Percentiles rank a stretch among this genome's conserved stretches.
phyloP scores from a whole-genome alignment of 2,113 vertebrate species.

The Prunella fulvescens region DNA sequence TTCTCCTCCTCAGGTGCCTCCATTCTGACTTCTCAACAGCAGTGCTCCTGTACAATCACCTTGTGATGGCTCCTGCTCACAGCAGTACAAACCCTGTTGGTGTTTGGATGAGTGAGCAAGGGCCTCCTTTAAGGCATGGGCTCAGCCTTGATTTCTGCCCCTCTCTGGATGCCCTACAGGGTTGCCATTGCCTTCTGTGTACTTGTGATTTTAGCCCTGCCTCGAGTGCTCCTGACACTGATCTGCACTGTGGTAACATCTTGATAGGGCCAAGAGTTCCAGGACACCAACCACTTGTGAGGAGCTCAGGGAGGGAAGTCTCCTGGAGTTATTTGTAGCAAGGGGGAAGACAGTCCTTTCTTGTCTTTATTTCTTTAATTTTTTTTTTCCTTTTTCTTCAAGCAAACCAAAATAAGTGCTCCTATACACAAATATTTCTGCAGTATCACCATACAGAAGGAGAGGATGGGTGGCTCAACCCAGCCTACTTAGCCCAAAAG shows the following conservation, averaged over 20 bases:
- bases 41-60: neutral
- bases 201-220: neutral
- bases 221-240: neutral
- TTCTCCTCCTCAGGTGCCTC: neutral
- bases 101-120: neutral
- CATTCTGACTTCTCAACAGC: neutral
- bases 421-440: conserved; percentile 28
- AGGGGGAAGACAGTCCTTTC: neutral
- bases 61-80: neutral
- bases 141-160: neutral
- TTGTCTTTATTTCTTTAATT: neutral
- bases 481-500: neutral
- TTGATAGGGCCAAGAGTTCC: neutral
- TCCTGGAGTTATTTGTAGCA: neutral
- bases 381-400: neutral
- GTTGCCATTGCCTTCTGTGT: neutral
- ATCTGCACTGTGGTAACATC: neutral
- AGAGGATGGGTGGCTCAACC: neutral
- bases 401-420: neutral
- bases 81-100: neutral
- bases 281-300: neutral
- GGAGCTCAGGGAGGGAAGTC: neutral
- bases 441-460: neutral
- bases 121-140: neutral
- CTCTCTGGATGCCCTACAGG: neutral